Evolutionary conservation across 2,888 invertebrate species (phyloP), one percentile per base, ranked within the genome.

Genomic region (Ochlodes sylvanus): DNA sequence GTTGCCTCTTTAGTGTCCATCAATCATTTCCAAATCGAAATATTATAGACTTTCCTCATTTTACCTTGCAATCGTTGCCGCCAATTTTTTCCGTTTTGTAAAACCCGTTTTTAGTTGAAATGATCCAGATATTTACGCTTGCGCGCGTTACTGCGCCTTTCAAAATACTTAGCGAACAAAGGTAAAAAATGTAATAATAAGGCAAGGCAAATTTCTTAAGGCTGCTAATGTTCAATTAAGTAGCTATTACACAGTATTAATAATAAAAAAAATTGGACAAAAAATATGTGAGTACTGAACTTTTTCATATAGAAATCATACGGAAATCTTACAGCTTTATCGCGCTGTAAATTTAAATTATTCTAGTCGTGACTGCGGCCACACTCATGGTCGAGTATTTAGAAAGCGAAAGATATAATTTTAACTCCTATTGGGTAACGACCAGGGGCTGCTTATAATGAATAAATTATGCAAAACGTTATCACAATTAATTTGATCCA

Each of bases 371-470:
- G 87, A 87, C 87, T 81, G 80, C 80, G 78, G 83, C 83, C 85
- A 86, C 89, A 91, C 90, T 91, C 92, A 92, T 88, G 92, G 92
- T 82, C 92, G 87, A 78, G 75, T 79, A 85, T 89, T 89, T 92
- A 91, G 92, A 92, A 92, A 92, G 92, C 90, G 87, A 84, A 84
- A 82, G 77, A 84, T 83, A 86, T 77, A 71, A 79, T 76, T 77
- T 76, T 78, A 76, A 77, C 66, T 86, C 85, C 84, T 83, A 88
- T 88, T 88, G 86, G 82, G 80, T 84, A 79, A 83, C 79, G 68
- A 78, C 69, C 75, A 76, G 76, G 76, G 77, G 78, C 80, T 81
- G 80, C 76, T 78, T 79, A 80, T 75, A 74, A 77, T 79, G 78
- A 77, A 75, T 73, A 77, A 80, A 82, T 78, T 77, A 77, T 72